Conservation (phyloP, 2,797 vertebrate genomes). For the Anabas testudineus region DNA sequence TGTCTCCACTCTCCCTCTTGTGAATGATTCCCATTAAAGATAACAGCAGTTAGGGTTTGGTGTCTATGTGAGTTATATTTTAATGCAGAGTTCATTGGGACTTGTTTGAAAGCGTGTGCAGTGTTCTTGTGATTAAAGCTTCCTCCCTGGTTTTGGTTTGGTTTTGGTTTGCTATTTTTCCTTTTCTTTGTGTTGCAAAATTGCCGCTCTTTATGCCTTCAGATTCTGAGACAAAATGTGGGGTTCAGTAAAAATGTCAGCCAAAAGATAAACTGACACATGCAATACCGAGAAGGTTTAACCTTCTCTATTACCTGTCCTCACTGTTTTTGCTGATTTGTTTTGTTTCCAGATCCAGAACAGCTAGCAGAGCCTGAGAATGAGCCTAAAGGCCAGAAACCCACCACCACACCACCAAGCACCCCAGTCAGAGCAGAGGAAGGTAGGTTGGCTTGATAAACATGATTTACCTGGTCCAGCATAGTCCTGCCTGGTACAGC, state of each 20-base stretch:
- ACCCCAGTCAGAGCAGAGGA: slow-evolving; percentile 92
- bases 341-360: slow-evolving; percentile 68
- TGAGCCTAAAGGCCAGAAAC: slow-evolving; percentile 82
- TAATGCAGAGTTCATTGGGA: slow-evolving; percentile 34
- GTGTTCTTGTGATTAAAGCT: slow-evolving; percentile 43
- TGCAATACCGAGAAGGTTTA: too few relatives aligned
- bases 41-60: slow-evolving; percentile 27
- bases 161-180: slow-evolving; percentile 37
- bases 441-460: slow-evolving; percentile 85
- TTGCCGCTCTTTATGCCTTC: slow-evolving; percentile 11
- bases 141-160: slow-evolving; percentile 46
- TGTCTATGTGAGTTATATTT: slow-evolving; percentile 36
- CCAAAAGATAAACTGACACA: not conserved
- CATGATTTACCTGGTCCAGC: not conserved
- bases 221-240: not conserved
- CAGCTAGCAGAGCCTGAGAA: slow-evolving; percentile 80
- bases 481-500: slow-evolving; percentile 50
- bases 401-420: slow-evolving; percentile 90
- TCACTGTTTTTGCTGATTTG: slow-evolving; percentile 3
- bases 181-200: slow-evolving; percentile 40
- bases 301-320: not conserved
- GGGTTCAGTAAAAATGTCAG: slow-evolving; percentile 15
- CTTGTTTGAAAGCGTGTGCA: slow-evolving; percentile 23
- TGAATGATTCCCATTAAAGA: slow-evolving; percentile 41
- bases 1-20: slow-evolving; percentile 41